Base-by-base conservation (phyloP, 2,113 vertebrate species). In the Macrotus californicus region DNA sequence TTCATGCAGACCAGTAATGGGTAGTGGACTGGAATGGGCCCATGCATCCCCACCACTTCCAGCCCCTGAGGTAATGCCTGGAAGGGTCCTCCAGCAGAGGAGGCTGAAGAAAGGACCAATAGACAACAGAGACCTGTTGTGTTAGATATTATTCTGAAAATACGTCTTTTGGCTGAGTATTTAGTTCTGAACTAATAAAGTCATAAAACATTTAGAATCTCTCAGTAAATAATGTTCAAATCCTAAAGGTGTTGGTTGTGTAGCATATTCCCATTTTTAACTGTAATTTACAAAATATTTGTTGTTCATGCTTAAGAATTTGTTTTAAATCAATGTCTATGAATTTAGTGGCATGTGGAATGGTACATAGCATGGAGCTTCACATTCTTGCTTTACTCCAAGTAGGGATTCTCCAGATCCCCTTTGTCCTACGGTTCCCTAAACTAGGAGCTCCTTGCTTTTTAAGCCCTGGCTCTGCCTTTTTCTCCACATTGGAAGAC, bases 161-260 rank as follows among this genome's bases (percentile, higher is more conserved):
- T 31, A 72, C 3, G 16, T 64, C 34, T 41, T 89, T 50, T 77
- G 56, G 67, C 31, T 16, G 64, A 34, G 66, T 41, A 46, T 13
- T 96, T 94, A 67, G 41, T 75, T 94, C 43, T 80, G 34, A 90
- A 87, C 66, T 56, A 31, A 54, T 41, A 48, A 91, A 94, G 61
- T 70, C 26, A 84, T 29, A 46, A 31, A 56, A 52, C 12, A 76
- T 21, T 72, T 91, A 21, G 3, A 82, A 85, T 72, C n/a, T 88
- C 6, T 67, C 39, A 79, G 34, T 73, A 93, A 76, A 21, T 61
- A 79, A 91, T 50, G 4, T 50, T 46, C n/a, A 79, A 83, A 82
- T 83, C 48, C 13, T 81, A 75, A 64, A 85, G n/a, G 5, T 34
- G n/a, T 59, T 80, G 48, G 15, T 34, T 93, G 52, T 19, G 18